phyloP scores from a whole-genome alignment of 1,140 invertebrate species.

The Magallana gigas region DNA sequence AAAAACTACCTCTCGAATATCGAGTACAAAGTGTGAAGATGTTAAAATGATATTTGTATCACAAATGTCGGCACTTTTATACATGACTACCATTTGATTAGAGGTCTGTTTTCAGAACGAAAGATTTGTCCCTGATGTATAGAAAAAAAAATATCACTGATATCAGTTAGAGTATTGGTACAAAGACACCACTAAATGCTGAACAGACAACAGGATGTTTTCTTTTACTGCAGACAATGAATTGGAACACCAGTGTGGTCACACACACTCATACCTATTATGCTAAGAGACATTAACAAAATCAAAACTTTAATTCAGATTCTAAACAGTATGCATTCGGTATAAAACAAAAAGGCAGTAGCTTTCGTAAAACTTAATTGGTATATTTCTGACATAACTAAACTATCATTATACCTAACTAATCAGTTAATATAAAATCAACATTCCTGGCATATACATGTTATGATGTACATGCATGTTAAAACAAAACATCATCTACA shows the following conservation, averaged over 20 bases:
- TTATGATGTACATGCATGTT: not conserved
- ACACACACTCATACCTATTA: conserved; percentile 1
- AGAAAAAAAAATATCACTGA: not conserved
- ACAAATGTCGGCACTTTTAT: too few species aligned
- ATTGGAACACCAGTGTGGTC: conserved; percentile 11
- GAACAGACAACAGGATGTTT: not conserved
- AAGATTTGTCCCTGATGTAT: not conserved
- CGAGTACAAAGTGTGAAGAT: not conserved
- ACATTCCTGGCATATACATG: not conserved
- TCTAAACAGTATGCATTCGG: not conserved
- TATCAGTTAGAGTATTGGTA: not conserved
- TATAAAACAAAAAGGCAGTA: not conserved
- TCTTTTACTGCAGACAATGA: conserved; percentile 25
- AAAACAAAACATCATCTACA: too few species aligned
- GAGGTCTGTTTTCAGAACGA: not conserved
- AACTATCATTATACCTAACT: not conserved
- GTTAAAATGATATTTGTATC: too few species aligned
- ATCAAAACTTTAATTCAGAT: not conserved
- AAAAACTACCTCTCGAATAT: not conserved
- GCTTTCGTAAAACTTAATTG: not conserved
- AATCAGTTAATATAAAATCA: not conserved
- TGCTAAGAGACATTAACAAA: not conserved
- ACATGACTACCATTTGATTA: not conserved
- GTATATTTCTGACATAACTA: not conserved
- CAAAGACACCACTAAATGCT: not conserved